phyloP scores from a whole-genome alignment of 1,140 invertebrate species.

The Euwallacea fornicatus region DNA sequence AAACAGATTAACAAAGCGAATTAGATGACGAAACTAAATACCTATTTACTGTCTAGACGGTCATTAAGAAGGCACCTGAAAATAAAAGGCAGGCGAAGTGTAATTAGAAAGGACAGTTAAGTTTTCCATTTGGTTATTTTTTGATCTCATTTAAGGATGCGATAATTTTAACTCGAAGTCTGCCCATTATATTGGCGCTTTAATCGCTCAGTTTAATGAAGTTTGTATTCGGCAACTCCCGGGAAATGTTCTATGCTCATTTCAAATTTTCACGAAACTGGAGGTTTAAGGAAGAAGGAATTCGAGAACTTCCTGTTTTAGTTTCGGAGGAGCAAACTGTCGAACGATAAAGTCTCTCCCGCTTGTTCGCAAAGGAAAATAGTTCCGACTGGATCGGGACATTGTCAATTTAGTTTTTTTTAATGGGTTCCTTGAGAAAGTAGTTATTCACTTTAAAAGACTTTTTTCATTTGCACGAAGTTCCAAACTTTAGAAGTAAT shows the following conservation, averaged over 20 bases:
- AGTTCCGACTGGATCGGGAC: too few species aligned
- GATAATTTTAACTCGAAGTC: conserved; percentile 3
- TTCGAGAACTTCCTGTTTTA: background rate
- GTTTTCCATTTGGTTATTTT: conserved; percentile 3
- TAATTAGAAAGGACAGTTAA: conserved; percentile 5
- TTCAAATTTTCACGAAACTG: background rate
- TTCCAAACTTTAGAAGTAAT: too few species aligned
- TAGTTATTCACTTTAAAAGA: too few species aligned
- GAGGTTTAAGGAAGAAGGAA: background rate
- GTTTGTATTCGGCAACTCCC: conserved; percentile 1
- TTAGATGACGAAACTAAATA: background rate
- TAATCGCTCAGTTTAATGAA: conserved; percentile 4
- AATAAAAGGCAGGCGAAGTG: background rate
- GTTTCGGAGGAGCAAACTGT: background rate
- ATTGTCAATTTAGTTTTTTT: too few species aligned
- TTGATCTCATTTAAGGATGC: background rate
- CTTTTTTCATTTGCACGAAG: too few species aligned
- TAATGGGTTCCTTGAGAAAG: too few species aligned
- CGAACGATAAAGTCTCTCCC: background rate
- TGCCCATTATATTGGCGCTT: background rate
- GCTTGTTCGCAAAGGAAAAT: too few species aligned
- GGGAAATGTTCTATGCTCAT: background rate
- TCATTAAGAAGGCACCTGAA: background rate
- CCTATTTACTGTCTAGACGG: background rate
- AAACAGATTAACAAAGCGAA: too few species aligned